Evolutionary conservation across 1,140 invertebrate genomes (phyloP).

Genomic region (Coenobita brevimanus): DNA sequence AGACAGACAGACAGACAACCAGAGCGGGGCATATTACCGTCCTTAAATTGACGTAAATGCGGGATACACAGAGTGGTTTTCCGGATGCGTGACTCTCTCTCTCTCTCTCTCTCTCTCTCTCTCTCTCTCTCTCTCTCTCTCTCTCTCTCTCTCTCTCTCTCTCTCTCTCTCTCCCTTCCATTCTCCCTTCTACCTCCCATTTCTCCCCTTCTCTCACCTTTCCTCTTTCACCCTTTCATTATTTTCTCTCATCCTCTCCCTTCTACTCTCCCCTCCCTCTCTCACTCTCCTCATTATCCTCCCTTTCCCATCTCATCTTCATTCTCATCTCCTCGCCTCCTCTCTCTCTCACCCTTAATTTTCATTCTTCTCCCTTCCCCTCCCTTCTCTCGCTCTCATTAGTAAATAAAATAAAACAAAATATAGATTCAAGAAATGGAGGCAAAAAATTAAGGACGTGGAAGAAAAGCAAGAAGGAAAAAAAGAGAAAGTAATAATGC

Average conservation of each 20-base stretch:
- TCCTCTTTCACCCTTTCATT: background rate
- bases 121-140: background rate
- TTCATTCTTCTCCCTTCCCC: background rate
- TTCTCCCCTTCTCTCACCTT: background rate
- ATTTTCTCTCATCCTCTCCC: background rate
- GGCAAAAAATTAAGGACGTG: background rate
- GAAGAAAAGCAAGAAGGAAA: background rate
- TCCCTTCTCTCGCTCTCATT: background rate
- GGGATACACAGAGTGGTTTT: background rate
- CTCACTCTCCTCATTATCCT: background rate
- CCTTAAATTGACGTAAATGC: background rate
- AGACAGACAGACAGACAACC: background rate
- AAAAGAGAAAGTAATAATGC: background rate
- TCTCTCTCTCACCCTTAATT: background rate
- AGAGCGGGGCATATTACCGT: background rate
- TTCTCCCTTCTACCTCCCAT: background rate
- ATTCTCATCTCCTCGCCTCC: background rate
- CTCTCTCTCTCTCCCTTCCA: background rate
- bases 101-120: background rate
- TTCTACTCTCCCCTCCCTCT: background rate
- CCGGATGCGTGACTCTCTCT: background rate
- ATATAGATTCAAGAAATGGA: background rate
- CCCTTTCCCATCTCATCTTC: background rate
- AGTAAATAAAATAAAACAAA: background rate
- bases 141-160: background rate